Evolutionary conservation across 2,797 vertebrate genomes (phyloP), one percentile per base, ranked within the genome.

Genomic region (Micromesistius poutassou): DNA sequence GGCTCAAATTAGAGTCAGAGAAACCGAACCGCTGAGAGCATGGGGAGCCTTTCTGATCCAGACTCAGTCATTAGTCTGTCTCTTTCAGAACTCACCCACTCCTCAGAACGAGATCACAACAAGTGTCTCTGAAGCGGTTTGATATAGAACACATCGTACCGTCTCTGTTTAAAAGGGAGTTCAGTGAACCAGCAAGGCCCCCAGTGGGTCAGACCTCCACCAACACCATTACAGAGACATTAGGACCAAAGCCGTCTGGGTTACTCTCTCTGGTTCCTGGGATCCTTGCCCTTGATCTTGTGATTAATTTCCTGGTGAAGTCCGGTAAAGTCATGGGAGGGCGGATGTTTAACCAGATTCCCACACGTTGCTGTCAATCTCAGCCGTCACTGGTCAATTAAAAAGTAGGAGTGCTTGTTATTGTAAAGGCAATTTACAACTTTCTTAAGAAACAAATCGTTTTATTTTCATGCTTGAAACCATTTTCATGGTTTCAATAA

Each of bases 261-360:
- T 62, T 7, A 10, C 3, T 66, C 62, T 22, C 42, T 12, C 8
- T 40, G 31, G 22, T 73, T 72, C 30, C 71, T 75, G 30, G 4
- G 55, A 62, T 62, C 55, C n/a, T 62, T 25, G 12, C 7, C 9
- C 33, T 7, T 19, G 42, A 75, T 72, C 33, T 76, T 2, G 9
- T 79, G 55, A 72, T 76, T 30, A 50, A 12, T 73, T 13, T 76
- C 30, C 72, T 72, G 38, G 73, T 72, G 68, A 10, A 75, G 72
- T 35, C 33, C 33, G 33, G 5, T 35, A 6, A 35, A 82, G n/a
- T 83, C 78, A 80, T 55, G 33, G 30, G 76, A 72, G 50, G 73
- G 75, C 38, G 55, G 38, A 78, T 76, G 25, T 80, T 79, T 72
- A 80, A 73, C 73, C 2, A 35, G 74, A 79, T 76, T 71, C 79